These are phyloP conservation scores for Astyanax mexicanus DNA, from an alignment of 2,797 vertebrate genomes.

Conservation along the genomic window DNA sequence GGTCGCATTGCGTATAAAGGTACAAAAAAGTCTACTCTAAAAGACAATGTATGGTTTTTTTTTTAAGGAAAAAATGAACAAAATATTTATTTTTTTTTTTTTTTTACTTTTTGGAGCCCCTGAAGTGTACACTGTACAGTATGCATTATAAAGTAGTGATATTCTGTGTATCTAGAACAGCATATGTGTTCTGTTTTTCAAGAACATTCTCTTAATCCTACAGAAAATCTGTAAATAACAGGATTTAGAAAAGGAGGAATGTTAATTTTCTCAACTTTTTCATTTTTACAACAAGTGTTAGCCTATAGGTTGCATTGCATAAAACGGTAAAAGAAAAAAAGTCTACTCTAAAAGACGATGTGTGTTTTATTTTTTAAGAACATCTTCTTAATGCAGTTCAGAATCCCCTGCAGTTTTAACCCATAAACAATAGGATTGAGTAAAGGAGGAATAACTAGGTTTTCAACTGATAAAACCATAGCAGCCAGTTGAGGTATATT, in stretches of 20 bases:
- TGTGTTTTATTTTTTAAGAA: not conserved
- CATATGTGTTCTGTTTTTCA: not conserved
- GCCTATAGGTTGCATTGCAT: too few species aligned
- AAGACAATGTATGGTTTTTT: too few species aligned
- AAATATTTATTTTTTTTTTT: too few species aligned
- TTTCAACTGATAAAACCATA: slow-evolving; percentile 20
- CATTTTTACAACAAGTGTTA: too few species aligned
- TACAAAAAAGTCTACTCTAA: too few species aligned
- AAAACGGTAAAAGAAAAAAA: not conserved
- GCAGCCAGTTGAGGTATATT: slow-evolving; percentile 2
- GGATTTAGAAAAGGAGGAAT: not conserved
- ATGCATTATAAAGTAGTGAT: too few species aligned
- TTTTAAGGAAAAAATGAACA: too few species aligned
- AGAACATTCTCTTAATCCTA: not conserved
- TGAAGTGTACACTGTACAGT: too few species aligned
- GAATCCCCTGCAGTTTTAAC: slow-evolving; percentile 16
- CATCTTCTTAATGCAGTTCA: not conserved
- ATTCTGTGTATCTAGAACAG: not conserved
- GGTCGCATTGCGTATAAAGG: too few species aligned
- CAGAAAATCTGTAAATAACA: not conserved
- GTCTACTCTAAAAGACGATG: not conserved
- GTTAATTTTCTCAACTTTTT: too few species aligned
- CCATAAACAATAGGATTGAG: slow-evolving; percentile 10
- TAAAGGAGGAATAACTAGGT: not conserved
- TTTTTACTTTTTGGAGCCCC: too few species aligned